Base-by-base conservation (phyloP, 1,140 invertebrate genomes). In the Berghia stephanieae region DNA sequence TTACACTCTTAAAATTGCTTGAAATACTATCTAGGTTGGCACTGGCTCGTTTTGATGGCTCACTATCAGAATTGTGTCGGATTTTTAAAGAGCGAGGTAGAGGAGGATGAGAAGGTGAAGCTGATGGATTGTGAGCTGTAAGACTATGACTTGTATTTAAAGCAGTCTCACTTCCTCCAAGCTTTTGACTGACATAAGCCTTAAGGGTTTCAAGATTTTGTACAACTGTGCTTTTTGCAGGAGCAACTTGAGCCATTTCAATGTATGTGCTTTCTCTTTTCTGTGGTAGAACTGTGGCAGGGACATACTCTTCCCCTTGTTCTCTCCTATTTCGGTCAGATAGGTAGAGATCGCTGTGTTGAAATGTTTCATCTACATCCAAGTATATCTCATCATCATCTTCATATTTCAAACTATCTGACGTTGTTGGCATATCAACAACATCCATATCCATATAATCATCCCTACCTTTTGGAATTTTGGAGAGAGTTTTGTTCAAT, bases 391-490 rank as follows among this genome's bases (percentile, higher is more conserved):
- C 74, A 76, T 76, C 74, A n/a, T 76, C 74, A 36, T 24, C 1
- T 38, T 1, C 34, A n/a, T 27, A 73, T 34, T 73, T n/a, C 4
- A 57, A n/a, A 21, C 74, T 21, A 24, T 38, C 74, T 34, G 31
- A 21, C 18, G n/a, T n/a, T n/a, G n/a, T n/a, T n/a, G n/a, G n/a
- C n/a, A n/a, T n/a, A n/a, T 40, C 36, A 63, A 63, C 2, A 24
- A 24, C 31, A 6, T 10, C 79, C 84, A 85, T 86, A 69, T 84
- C 83, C 80, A 85, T 84, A 63, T 85, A 85, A 44, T 81, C 81
- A 78, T 79, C 72, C 31, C 57, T 69, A 13, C 70, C 76, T 31
- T 75, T 36, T 18, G 73, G 69, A 68, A 52, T 16, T 34, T 52
- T 66, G 3, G 8, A 38, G 18, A 57, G 66, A 77, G n/a, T 69